Percentiles rank a stretch among this genome's conserved stretches.
Conservation (phyloP, 2,888 invertebrate species). For the Noctua janthina region DNA sequence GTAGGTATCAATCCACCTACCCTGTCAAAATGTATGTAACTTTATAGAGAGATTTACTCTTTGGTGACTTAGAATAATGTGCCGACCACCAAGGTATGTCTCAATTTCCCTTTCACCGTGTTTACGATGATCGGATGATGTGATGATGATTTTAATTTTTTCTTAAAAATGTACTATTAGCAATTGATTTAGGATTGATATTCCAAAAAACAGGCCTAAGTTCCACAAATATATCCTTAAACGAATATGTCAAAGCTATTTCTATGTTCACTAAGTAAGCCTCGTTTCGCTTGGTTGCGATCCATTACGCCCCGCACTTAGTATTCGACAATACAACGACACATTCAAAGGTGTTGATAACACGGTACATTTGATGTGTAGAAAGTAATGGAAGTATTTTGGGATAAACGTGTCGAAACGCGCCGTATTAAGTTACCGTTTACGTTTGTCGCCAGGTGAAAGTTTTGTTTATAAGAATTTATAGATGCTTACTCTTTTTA, state of each 20-base stretch:
- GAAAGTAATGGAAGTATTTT: constrained; percentile 45
- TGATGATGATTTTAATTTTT: too few relatives aligned
- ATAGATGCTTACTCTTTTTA: neutral
- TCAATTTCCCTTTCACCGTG: too few relatives aligned
- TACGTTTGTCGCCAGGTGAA: neutral
- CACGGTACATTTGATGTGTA: constrained; percentile 55
- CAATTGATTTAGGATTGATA: neutral
- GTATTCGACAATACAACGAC: constrained; percentile 52
- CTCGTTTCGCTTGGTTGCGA: constrained; percentile 52
- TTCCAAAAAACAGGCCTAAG: neutral
- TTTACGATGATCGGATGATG: too few relatives aligned
- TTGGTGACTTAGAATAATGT: too few relatives aligned
- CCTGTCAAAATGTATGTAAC: too few relatives aligned
- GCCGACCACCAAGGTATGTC: too few relatives aligned
- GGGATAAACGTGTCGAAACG: constrained; percentile 9
- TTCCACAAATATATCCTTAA: constrained; percentile 9
- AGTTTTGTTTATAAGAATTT: neutral
- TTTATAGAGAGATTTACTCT: too few relatives aligned
- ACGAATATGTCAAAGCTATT: constrained; percentile 48
- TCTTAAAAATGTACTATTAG: too few relatives aligned
- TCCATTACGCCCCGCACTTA: constrained; percentile 61
- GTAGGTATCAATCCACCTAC: too few relatives aligned
- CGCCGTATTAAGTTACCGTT: constrained; percentile 24
- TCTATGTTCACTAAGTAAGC: constrained; percentile 55
- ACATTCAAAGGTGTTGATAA: constrained; percentile 62